Base-by-base conservation (phyloP, 1,140 invertebrate species). In the Dendroctonus ponderosae region DNA sequence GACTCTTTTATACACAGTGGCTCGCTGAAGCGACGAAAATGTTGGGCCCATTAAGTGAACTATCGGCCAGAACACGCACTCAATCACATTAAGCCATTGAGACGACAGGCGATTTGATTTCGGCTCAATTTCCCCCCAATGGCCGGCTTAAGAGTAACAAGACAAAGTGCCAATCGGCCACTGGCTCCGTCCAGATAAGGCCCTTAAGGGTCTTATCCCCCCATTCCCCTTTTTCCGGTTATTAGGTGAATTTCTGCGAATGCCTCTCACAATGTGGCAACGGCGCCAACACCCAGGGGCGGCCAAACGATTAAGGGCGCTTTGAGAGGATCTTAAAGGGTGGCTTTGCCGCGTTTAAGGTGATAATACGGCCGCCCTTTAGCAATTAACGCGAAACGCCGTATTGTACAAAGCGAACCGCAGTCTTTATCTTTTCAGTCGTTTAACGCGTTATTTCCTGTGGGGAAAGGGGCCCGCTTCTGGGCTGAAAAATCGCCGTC, bases 351-450 rank as follows among this genome's bases (percentile, higher is more conserved):
- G 52, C 37, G 52, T 56, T 56, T 39, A 56, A 56, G 52, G 52
- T 56, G 52, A 56, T 56, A 56, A 56, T 56, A 14, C 52, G n/a
- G n/a, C 52, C 52, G 38, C 52, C 52, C 38, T 56, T 56, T 56
- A n/a, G 38, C 41, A 56, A 56, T 56, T 56, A 56, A n/a, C 52
- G 52, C 9, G 37, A 14, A 7, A 9, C 43, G 52, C 15, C 52
- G 7, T 56, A 56, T 56, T 56, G 52, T 56, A 39, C 52, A 56
- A 56, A 56, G 52, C 38, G 37, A 56, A 56, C 52, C 52, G 52
- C 52, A 56, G 41, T 56, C 9, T 15, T 15, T 51, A 8, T 51
- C 12, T 15, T 51, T 15, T 26, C 37, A 26, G 3, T 51, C 37
- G 12, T 51, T 51, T 51, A 14, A 51, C 44, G 44, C 44, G 50